These are phyloP conservation scores for Dastarcus helophoroides DNA, from an alignment of 2,888 invertebrate species.

Conservation along the genomic window DNA sequence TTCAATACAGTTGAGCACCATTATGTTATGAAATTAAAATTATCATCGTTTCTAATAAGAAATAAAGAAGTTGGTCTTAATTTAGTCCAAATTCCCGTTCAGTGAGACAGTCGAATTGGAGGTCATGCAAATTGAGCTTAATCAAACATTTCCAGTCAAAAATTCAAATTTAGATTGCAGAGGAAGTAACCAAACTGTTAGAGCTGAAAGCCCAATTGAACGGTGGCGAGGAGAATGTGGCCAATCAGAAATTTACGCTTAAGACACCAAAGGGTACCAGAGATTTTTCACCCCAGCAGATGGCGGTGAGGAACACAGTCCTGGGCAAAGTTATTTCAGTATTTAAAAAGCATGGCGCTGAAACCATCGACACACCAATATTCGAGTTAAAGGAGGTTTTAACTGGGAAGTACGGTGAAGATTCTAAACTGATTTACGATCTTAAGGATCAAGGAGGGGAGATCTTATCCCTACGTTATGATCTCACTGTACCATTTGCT, in stretches of 20 bases:
- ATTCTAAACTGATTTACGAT: constrained; percentile 97
- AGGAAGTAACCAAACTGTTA: constrained; percentile 72
- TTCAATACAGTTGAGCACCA: too few relatives aligned
- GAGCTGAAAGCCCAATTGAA: constrained; percentile 68
- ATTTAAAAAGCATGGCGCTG: constrained; percentile 95
- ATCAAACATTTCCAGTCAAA: too few relatives aligned
- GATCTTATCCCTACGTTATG: constrained; percentile 89
- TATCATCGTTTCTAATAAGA: too few relatives aligned
- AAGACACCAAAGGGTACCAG: constrained; percentile 91
- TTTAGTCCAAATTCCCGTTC: too few relatives aligned
- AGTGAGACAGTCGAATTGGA: too few relatives aligned
- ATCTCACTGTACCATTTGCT: constrained; percentile 96
- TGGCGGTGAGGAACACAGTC: constrained; percentile 80
- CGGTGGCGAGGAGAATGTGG: constrained; percentile 42
- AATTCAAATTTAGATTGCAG: constrained; percentile 74
- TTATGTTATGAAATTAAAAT: too few relatives aligned
- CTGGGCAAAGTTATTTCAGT: constrained; percentile 76
- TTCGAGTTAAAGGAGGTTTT: constrained; percentile 71
- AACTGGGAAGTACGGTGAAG: constrained; percentile 95
- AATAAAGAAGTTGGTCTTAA: too few relatives aligned
- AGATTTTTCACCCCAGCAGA: constrained; percentile 90
- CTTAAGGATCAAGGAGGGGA: constrained; percentile 98
- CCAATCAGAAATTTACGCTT: constrained; percentile 66
- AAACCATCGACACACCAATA: constrained; percentile 96
- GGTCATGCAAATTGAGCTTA: too few relatives aligned